Percentiles rank a stretch among this genome's conserved stretches.
Evolutionary conservation across 2,888 invertebrate species (phyloP).

Genomic region (Apomyelois bistriatella): DNA sequence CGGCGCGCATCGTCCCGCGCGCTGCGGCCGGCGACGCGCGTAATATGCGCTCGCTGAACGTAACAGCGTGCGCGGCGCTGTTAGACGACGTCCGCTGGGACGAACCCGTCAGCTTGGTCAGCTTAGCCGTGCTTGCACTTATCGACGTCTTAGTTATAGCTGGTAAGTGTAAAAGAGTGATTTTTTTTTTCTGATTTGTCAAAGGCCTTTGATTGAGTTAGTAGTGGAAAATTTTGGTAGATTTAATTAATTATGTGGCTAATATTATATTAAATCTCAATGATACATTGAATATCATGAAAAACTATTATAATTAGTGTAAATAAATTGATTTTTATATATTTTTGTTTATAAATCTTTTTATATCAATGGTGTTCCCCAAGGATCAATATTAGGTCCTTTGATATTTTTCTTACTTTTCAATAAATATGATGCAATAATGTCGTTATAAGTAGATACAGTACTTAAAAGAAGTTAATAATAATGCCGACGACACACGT

Average conservation of each 20-base stretch:
- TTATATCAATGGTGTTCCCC: neutral
- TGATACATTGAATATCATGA: too few species aligned
- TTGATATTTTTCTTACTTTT: neutral
- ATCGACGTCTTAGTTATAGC: constrained; percentile 94
- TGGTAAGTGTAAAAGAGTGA: constrained; percentile 67
- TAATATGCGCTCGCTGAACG: constrained; percentile 88
- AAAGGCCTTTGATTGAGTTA: neutral
- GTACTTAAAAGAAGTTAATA: too few species aligned
- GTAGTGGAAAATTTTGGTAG: too few species aligned
- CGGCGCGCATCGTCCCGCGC: constrained; percentile 51
- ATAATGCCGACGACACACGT: too few species aligned
- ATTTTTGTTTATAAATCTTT: too few species aligned
- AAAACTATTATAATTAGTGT: too few species aligned
- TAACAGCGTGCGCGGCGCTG: constrained; percentile 89
- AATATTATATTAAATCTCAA: too few species aligned
- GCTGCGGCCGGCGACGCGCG: constrained; percentile 55
- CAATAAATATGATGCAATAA: too few species aligned
- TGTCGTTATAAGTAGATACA: too few species aligned
- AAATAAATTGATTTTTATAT: too few species aligned
- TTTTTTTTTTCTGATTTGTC: neutral
- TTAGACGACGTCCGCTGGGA: constrained; percentile 90
- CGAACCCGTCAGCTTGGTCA: constrained; percentile 87
- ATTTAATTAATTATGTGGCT: too few species aligned
- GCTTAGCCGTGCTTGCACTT: constrained; percentile 87
- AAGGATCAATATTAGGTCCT: neutral